Conservation (phyloP, 2,888 invertebrate genomes). For the Noctua comes region DNA sequence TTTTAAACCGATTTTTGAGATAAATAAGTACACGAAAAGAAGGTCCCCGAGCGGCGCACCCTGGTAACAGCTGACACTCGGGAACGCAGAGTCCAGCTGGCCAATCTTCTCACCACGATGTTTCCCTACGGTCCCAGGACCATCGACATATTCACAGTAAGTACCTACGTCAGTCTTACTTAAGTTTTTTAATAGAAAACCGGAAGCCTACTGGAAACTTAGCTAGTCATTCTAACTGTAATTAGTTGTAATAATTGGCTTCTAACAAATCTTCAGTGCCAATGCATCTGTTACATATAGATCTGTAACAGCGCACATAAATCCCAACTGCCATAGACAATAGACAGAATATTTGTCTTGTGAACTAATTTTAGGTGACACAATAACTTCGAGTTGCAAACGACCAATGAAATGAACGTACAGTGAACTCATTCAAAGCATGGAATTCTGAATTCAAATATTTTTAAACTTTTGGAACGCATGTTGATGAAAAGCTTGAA, state of each 20-base stretch:
- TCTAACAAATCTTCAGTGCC: slow-evolving; percentile 12
- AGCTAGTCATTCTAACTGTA: neutral
- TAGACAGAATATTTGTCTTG: slow-evolving; percentile 39
- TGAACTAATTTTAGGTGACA: slow-evolving; percentile 55
- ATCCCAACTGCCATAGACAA: slow-evolving; percentile 41
- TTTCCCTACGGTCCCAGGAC: neutral
- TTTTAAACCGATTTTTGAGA: too few relatives aligned
- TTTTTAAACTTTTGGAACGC: neutral
- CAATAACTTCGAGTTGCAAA: slow-evolving; percentile 38
- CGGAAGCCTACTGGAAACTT: neutral
- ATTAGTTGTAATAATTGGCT: slow-evolving; percentile 8
- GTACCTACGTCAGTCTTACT: neutral
- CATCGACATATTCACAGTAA: neutral
- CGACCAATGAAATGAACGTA: slow-evolving; percentile 31
- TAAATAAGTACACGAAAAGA: too few relatives aligned
- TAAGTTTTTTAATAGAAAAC: neutral
- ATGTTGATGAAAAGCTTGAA: neutral
- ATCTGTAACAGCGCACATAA: slow-evolving; percentile 28
- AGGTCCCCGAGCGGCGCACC: too few relatives aligned
- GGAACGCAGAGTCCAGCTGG: neutral
- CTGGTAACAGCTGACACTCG: neutral
- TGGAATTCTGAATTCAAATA: slow-evolving; percentile 17
- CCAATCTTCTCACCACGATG: neutral
- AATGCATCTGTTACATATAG: slow-evolving; percentile 8
- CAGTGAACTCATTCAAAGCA: slow-evolving; percentile 19